Evolutionary conservation across 2,888 invertebrate species (phyloP), one percentile per base, ranked within the genome.

Genomic region (Steinernema carpocapsae): DNA sequence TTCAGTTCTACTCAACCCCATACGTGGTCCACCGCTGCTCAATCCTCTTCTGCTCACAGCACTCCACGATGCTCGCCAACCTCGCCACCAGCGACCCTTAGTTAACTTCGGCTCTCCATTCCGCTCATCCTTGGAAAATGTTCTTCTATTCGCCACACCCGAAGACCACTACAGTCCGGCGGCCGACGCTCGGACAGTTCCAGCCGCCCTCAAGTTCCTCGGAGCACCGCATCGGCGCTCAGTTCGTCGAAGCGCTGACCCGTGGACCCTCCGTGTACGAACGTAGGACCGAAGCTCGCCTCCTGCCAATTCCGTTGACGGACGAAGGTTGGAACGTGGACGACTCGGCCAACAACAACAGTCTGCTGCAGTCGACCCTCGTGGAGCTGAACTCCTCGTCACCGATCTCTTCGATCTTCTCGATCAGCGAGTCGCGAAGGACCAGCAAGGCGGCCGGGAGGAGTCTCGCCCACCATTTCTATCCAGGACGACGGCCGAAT

Each of bases 401-500:
- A 12, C 84, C 84, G 4, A 81, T 80, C 1, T 79, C 80, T 19
- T 82, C 83, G n/a, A 79, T 84, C 24, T 82, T 83, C 74, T 84
- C 84, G 59, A 78, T 78, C 17, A 52, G 73, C 32, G 83, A 84
- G 32, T 76, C 78, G 0, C 72, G 82, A 29, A 72, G 76, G 22
- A 71, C 76, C 3, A 79, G 78, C 59, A 75, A 71, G 46, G 73
- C 56, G 71, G 56, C 26, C n/a, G 37, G 72, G 51, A 72, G 76
- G 48, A 80, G 78, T 72, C 70, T 81, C 1, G 72, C 86, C 86
- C 22, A 86, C 86, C 12, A 86, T 86, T 71, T 86, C 86, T 46
- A 84, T 86, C 46, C 83, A 84, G 48, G 86, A 86, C 22, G 86
- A 85, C 74, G 85, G 86, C 14, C 80, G 82, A 75, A 82, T 86